Conservation (phyloP, 2,888 invertebrate genomes). For the Himalopsyche anomala region DNA sequence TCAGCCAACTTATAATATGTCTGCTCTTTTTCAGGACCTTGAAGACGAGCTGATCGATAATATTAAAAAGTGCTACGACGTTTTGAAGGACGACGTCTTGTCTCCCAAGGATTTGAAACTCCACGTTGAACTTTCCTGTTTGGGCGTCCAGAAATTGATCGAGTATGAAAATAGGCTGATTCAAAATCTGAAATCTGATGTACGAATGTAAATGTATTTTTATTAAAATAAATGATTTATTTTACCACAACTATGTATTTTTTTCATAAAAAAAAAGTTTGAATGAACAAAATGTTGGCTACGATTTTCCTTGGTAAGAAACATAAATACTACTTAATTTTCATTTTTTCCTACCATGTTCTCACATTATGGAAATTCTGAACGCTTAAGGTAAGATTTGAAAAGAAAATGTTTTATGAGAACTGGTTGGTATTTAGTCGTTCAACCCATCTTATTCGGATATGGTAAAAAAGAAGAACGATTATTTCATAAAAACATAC, state of each 20-base stretch:
- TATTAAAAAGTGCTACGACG: constrained; percentile 76
- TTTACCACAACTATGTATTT: not conserved
- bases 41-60: constrained; percentile 72
- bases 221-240: constrained; percentile 38
- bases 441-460: no score
- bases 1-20: not conserved
- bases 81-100: constrained; percentile 77
- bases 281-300: no score
- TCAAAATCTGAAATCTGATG: not conserved
- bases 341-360: no score
- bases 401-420: no score
- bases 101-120: constrained; percentile 75
- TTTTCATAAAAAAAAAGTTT: no score
- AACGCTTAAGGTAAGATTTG: no score
- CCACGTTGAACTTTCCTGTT: constrained; percentile 66
- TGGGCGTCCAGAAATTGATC: constrained; percentile 58
- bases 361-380: no score
- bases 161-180: constrained; percentile 56
- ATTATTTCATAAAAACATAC: no score
- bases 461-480: no score
- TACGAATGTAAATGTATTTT: constrained; percentile 29
- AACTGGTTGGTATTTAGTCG: no score
- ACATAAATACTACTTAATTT: no score
- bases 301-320: no score
- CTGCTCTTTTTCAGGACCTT: constrained; percentile 70